Percentiles rank a stretch among this genome's conserved stretches.
Conservation (phyloP, 1,140 invertebrate species). For the Linepithema humile region DNA sequence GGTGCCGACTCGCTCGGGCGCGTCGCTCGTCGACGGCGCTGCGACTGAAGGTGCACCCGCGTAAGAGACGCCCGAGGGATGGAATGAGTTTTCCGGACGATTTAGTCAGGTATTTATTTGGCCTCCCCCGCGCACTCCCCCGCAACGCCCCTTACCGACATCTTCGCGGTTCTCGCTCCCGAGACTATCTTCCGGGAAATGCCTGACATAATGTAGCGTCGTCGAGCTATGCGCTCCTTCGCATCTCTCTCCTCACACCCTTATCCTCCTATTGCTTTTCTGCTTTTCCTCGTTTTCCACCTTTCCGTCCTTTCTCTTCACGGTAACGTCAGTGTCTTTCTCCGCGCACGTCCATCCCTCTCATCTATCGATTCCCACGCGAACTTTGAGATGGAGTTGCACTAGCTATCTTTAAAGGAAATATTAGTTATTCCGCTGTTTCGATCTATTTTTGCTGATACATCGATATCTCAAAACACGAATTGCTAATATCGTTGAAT, state of each 20-base stretch:
- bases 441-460: not conserved
- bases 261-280: conserved; percentile 24
- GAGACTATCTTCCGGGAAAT: conserved; percentile 71
- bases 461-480: not conserved
- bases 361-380: not conserved
- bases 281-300: conserved; percentile 14
- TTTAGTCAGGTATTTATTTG: conserved; percentile 79
- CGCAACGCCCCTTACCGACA: conserved; percentile 25
- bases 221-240: conserved; percentile 45
- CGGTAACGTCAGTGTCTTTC: not conserved
- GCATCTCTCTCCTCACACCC: not conserved
- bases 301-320: conserved; percentile 25
- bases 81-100: conserved; percentile 78
- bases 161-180: conserved; percentile 71
- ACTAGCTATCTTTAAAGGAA: conserved; percentile 20
- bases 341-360: not conserved
- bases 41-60: conserved; percentile 40
- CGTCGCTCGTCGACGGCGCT: conserved; percentile 31
- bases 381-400: not conserved
- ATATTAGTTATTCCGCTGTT: conserved; percentile 3
- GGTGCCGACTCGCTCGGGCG: conserved; percentile 16
- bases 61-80: conserved; percentile 67
- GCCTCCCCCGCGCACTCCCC: conserved; percentile 15
- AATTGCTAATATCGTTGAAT: conserved; percentile 13
- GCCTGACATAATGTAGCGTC: conserved; percentile 70